Conservation (phyloP, 2,888 invertebrate genomes). For the Fissipunctia ypsillon region DNA sequence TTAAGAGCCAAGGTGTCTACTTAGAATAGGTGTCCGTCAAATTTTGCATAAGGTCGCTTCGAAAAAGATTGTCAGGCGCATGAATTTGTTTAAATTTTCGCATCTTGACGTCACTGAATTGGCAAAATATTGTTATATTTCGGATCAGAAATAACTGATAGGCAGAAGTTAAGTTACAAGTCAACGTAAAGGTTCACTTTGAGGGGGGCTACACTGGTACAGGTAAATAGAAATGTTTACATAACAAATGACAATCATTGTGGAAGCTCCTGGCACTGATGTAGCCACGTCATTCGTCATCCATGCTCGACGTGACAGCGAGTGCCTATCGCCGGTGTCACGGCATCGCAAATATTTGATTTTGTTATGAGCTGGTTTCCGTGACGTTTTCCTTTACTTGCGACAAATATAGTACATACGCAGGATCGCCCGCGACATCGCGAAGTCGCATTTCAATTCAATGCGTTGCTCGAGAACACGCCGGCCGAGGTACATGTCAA, state of each 20-base stretch:
- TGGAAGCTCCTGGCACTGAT: conserved; percentile 34
- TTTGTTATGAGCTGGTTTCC: conserved; percentile 31
- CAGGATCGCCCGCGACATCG: conserved; percentile 46
- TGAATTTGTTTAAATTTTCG: conserved; percentile 24
- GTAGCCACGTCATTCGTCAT: conserved; percentile 25
- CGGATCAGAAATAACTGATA: neutral
- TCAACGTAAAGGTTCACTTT: neutral
- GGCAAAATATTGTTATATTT: neutral
- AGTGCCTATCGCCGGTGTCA: conserved; percentile 54
- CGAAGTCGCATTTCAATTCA: conserved; percentile 24
- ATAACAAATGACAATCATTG: conserved; percentile 15
- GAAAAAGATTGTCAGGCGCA: conserved; percentile 9
- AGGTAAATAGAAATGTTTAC: conserved; percentile 7
- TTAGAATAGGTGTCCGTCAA: conserved; percentile 66
- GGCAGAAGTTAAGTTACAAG: neutral
- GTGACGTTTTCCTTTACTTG: conserved; percentile 43
- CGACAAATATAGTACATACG: conserved; percentile 48
- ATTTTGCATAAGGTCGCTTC: conserved; percentile 61
- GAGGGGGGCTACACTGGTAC: neutral
- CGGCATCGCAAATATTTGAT: conserved; percentile 55
- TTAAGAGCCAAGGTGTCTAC: conserved; percentile 67
- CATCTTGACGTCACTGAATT: neutral
- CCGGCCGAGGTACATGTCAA: neutral
- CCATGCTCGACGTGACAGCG: conserved; percentile 46
- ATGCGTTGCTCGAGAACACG: neutral